A percentile compares a stretch with the other conserved stretches of the same genome.
Conservation (phyloP, 1,140 invertebrate genomes). For the Drosophila persimilis region DNA sequence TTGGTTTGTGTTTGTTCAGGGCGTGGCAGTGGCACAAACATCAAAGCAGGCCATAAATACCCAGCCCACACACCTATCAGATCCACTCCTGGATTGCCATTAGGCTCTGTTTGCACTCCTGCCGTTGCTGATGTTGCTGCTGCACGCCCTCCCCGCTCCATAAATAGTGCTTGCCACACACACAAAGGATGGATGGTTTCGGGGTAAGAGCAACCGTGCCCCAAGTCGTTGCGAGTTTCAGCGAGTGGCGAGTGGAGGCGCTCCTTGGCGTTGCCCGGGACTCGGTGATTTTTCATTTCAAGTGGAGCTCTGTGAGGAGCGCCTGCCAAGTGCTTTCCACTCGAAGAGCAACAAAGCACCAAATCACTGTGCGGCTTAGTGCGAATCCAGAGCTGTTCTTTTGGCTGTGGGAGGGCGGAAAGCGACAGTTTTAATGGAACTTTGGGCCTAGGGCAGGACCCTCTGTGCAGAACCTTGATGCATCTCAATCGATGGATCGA, state of each 20-base stretch:
- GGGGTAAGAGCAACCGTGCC: slow-evolving; percentile 43
- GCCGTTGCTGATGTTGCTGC: too few relatives aligned
- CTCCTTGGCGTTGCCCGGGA: slow-evolving; percentile 45
- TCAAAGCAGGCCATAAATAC: slow-evolving; percentile 49
- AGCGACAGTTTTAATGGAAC: slow-evolving; percentile 65
- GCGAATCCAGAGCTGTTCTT: slow-evolving; percentile 51
- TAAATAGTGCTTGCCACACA: slow-evolving; percentile 27
- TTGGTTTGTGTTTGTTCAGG: slow-evolving; percentile 23
- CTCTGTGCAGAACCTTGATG: slow-evolving; percentile 49
- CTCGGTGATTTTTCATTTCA: slow-evolving; percentile 74
- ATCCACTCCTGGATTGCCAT: slow-evolving; percentile 18
- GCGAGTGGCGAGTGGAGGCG: not conserved
- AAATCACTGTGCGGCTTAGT: slow-evolving; percentile 72
- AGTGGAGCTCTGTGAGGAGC: slow-evolving; percentile 52
- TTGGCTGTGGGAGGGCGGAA: slow-evolving; percentile 8
- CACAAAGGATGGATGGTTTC: not conserved
- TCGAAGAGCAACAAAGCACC: slow-evolving; percentile 28
- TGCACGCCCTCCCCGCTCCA: slow-evolving; percentile 5
- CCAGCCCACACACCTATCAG: slow-evolving; percentile 10
- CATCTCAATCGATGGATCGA: slow-evolving; percentile 63
- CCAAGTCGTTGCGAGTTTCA: slow-evolving; percentile 24
- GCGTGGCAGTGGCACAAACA: slow-evolving; percentile 43
- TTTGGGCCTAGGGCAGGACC: slow-evolving; percentile 58
- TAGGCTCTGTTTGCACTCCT: slow-evolving; percentile 26
- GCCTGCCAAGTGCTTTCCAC: slow-evolving; percentile 63